These are phyloP conservation scores for Drosophila borealis DNA, from an alignment of 2,888 invertebrate species.

Conservation along the genomic window DNA sequence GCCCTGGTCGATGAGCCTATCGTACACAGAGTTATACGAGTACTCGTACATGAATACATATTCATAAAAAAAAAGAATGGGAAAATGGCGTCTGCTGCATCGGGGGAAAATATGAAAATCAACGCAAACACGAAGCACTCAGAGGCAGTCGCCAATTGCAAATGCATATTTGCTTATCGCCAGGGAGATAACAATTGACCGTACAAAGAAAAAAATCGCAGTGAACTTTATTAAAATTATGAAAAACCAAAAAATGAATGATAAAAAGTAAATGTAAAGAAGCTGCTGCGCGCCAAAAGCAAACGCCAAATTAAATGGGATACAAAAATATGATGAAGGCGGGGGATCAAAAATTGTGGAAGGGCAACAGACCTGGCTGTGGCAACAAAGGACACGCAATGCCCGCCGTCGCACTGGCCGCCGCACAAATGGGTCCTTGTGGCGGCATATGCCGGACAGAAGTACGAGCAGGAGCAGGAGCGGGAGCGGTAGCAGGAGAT, in stretches of 20 bases:
- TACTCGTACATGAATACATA: neutral
- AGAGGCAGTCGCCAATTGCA: conserved; percentile 54
- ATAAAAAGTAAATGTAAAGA: conserved; percentile 32
- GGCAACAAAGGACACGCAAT: conserved; percentile 72
- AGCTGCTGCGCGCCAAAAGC: conserved; percentile 39
- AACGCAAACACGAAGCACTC: conserved; percentile 42
- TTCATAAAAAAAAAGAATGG: neutral
- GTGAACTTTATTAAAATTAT: conserved; percentile 78
- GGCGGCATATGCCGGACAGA: conserved; percentile 39
- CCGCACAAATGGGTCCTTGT: conserved; percentile 42
- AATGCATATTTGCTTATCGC: conserved; percentile 75
- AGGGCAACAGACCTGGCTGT: conserved; percentile 30
- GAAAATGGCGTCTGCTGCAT: conserved; percentile 14
- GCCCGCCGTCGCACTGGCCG: conserved; percentile 30
- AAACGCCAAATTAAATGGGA: conserved; percentile 73
- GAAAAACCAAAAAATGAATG: conserved; percentile 29
- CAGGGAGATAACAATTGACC: conserved; percentile 74
- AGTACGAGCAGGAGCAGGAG: neutral
- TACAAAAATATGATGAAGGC: conserved; percentile 24
- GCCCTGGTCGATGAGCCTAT: conserved; percentile 15
- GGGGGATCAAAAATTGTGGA: neutral
- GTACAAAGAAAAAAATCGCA: conserved; percentile 48
- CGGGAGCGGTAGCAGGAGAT: neutral
- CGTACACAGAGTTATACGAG: conserved; percentile 29
- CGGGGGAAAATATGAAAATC: conserved; percentile 40